Evolutionary conservation across 2,888 invertebrate species (phyloP).

Genomic region (Synergus laeviventris): DNA sequence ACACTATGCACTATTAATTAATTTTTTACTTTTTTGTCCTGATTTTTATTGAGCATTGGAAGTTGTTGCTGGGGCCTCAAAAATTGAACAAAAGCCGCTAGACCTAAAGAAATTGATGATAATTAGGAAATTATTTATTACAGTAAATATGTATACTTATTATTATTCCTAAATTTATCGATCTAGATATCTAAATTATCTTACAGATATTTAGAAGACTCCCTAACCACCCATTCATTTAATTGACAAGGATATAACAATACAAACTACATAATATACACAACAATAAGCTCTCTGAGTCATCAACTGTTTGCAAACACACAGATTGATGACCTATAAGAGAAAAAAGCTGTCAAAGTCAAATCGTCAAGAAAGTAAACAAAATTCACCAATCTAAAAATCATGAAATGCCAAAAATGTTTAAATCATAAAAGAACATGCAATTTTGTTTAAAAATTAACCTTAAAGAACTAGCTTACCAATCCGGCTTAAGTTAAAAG

Average conservation of each 20-base stretch:
- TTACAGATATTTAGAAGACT: background rate
- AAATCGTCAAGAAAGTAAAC: constrained; percentile 8
- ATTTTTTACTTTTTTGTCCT: no score
- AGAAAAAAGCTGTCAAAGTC: constrained; percentile 27
- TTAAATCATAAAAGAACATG: background rate
- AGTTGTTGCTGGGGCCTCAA: no score
- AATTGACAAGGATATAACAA: background rate
- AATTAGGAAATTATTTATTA: no score
- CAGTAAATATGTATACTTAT: no score
- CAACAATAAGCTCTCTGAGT: background rate
- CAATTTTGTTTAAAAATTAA: background rate
- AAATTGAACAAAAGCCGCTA: no score
- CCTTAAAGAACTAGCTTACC: constrained; percentile 1
- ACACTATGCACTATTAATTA: no score
- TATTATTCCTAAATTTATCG: background rate
- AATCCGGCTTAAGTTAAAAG: background rate
- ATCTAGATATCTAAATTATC: background rate
- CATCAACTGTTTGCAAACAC: constrained; percentile 36
- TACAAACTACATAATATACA: background rate
- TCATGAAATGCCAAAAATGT: background rate
- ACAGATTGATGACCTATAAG: background rate
- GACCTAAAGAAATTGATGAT: no score
- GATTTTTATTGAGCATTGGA: no score
- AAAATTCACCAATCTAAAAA: background rate
- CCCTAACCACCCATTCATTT: background rate